Conservation (phyloP, 2,888 invertebrate genomes). For the Zeuzera pyrina region DNA sequence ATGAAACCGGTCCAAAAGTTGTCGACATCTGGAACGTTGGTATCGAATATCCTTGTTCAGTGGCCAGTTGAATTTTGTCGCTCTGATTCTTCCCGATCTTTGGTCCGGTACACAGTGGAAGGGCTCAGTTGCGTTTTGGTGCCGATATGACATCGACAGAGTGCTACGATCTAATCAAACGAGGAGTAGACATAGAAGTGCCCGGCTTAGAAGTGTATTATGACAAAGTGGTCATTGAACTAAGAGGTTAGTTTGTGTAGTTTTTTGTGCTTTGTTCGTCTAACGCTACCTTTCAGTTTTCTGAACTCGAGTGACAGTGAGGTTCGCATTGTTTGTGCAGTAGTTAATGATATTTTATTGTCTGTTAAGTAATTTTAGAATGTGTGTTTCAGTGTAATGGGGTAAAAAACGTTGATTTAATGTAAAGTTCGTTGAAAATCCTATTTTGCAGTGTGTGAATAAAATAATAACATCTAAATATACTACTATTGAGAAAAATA, state of each 20-base stretch:
- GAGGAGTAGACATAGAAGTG: slow-evolving; percentile 64
- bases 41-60: slow-evolving; percentile 65
- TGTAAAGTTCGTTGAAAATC: too few species aligned
- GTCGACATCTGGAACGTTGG: slow-evolving; percentile 55
- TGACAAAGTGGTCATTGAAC: slow-evolving; percentile 72
- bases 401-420: too few species aligned
- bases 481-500: too few species aligned
- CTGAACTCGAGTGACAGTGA: too few species aligned
- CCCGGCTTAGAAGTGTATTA: slow-evolving; percentile 70
- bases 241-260: slow-evolving; percentile 74
- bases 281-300: too few species aligned
- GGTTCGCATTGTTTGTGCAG: too few species aligned
- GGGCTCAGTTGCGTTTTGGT: slow-evolving; percentile 35
- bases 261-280: too few species aligned
- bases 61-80: slow-evolving; percentile 62
- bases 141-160: slow-evolving; percentile 66
- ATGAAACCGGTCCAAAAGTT: slow-evolving; percentile 49
- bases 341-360: too few species aligned
- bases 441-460: too few species aligned
- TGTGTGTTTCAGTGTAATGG: too few species aligned
- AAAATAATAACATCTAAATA: too few species aligned
- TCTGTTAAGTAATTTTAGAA: too few species aligned
- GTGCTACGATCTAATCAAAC: slow-evolving; percentile 66
- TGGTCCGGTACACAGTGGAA: slow-evolving; percentile 26
- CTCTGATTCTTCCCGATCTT: slow-evolving; percentile 56